Conservation (phyloP, 53 echinoderm and acorn worm genomes). For the Crossaster papposus region DNA sequence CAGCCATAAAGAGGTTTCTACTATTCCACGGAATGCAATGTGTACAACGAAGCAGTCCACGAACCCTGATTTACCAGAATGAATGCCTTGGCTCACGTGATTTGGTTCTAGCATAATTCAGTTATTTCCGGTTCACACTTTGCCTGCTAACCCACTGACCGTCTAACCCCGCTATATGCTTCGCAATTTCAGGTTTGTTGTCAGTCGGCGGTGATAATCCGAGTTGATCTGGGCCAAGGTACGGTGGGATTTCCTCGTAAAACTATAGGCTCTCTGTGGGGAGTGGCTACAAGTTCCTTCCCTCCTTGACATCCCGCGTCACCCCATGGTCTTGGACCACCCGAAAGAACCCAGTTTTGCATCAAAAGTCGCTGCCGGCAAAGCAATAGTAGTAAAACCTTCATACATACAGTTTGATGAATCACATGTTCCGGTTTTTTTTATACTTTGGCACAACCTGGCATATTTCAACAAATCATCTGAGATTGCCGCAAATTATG, state of each 20-base stretch:
- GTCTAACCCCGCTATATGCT: not conserved
- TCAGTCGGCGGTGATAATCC: constrained; percentile 24
- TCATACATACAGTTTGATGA: constrained; percentile 3
- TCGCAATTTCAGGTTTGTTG: not conserved
- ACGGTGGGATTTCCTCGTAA: constrained; percentile 9
- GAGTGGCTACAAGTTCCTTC: not conserved
- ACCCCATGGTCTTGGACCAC: constrained; percentile 20
- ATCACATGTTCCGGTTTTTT: not conserved
- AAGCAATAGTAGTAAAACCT: not conserved
- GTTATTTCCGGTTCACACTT: not conserved
- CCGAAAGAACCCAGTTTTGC: not conserved
- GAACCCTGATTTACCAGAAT: no score
- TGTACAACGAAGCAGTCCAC: no score
- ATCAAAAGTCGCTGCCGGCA: not conserved
- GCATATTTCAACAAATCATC: constrained; percentile 1
- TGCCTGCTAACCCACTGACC: not conserved
- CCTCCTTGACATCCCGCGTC: not conserved
- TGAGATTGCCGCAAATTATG: not conserved
- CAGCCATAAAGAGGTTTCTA: no score
- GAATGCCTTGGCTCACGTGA: no score
- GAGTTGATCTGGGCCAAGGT: constrained; percentile 20
- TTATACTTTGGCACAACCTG: not conserved
- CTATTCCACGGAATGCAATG: no score
- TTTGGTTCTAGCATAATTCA: not conserved
- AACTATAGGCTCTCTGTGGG: not conserved